Percentiles rank a stretch among this genome's conserved stretches.
Evolutionary conservation across 2,113 vertebrate species (phyloP).

Genomic region (Arenaria interpres): DNA sequence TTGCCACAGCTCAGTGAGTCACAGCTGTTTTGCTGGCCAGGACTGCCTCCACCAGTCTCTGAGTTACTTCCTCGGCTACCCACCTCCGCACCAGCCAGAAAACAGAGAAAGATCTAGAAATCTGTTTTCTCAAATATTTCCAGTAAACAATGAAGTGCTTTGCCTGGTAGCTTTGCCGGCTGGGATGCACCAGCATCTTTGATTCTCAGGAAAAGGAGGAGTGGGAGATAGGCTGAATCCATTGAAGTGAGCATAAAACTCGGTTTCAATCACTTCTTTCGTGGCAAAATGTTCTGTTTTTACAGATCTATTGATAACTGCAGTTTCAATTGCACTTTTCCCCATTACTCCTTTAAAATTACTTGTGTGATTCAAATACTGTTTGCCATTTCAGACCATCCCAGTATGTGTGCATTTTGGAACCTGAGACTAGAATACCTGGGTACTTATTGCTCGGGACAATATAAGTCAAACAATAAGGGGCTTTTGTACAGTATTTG

Average conservation of each 20-base stretch:
- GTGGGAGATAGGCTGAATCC: neutral
- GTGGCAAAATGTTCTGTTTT: neutral
- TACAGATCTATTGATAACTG: neutral
- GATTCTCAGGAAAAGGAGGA: neutral
- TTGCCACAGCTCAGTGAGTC: neutral
- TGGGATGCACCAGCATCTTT: neutral
- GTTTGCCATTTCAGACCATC: neutral
- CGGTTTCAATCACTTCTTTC: neutral
- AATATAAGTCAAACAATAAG: neutral
- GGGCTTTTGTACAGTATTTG: neutral
- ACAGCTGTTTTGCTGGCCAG: fast-evolving
- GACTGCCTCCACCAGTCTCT: neutral
- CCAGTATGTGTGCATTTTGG: neutral
- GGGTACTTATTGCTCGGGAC: neutral
- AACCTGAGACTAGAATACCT: neutral
- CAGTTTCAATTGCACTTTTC: neutral
- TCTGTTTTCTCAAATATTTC: neutral
- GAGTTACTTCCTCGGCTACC: neutral
- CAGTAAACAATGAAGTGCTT: neutral
- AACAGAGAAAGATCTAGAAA: neutral
- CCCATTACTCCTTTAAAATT: neutral
- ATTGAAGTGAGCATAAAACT: neutral
- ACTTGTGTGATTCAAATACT: neutral
- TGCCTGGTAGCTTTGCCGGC: neutral
- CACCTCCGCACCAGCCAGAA: neutral